A percentile compares a stretch with the other conserved stretches of the same genome.
These are phyloP conservation scores for Poeciliopsis retropinna DNA, from an alignment of 2,113 vertebrate species.

Conservation along the genomic window DNA sequence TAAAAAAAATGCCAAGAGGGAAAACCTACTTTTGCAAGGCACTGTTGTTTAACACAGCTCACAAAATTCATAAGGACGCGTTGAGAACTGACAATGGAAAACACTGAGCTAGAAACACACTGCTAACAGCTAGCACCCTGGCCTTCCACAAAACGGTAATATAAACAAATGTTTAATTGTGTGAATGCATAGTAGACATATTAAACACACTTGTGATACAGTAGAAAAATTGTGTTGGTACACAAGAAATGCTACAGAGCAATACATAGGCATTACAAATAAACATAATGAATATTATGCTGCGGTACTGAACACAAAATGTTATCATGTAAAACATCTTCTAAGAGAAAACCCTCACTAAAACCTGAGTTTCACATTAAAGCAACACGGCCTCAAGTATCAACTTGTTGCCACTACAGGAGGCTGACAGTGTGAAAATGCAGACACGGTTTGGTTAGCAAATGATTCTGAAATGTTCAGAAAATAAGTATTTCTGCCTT, in stretches of 20 bases:
- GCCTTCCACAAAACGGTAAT: slow-evolving; percentile 4
- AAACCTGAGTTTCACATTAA: slow-evolving; percentile 77
- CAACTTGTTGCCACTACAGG: slow-evolving; percentile 61
- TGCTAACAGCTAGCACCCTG: background rate
- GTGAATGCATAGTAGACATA: slow-evolving; percentile 74
- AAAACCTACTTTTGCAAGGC: too few relatives aligned
- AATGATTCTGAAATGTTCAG: slow-evolving; percentile 76
- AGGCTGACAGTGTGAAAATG: slow-evolving; percentile 60
- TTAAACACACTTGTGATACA: slow-evolving; percentile 62
- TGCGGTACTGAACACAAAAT: slow-evolving; percentile 43
- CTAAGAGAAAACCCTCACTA: slow-evolving; percentile 52
- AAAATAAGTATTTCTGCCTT: slow-evolving; percentile 58
- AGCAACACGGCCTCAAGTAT: slow-evolving; percentile 74
- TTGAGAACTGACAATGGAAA: background rate
- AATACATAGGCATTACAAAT: slow-evolving; percentile 63
- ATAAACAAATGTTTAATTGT: slow-evolving; percentile 70
- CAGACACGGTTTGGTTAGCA: slow-evolving; percentile 63
- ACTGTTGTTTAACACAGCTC: background rate
- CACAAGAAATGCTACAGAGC: slow-evolving; percentile 48
- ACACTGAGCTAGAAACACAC: background rate
- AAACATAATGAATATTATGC: slow-evolving; percentile 52
- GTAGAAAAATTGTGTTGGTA: slow-evolving; percentile 64
- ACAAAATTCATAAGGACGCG: background rate
- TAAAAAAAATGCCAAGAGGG: too few relatives aligned
- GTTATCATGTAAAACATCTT: slow-evolving; percentile 47